Conservation (phyloP, 2,113 vertebrate genomes). For the Ovis aries region DNA sequence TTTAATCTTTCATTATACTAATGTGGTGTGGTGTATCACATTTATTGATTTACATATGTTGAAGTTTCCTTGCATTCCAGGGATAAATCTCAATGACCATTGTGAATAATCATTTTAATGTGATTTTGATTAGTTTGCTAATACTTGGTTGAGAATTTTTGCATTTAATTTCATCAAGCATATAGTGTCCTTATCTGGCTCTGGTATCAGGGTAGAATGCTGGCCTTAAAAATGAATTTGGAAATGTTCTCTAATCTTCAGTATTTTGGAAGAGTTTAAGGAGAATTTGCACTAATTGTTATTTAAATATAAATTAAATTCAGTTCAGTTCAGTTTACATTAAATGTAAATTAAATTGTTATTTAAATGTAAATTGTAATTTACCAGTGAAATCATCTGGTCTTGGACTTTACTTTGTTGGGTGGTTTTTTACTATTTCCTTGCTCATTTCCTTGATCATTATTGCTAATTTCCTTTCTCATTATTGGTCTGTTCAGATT, state of each 20-base stretch:
- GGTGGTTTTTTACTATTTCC: not conserved
- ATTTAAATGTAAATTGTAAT: not conserved
- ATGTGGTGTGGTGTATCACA: not conserved
- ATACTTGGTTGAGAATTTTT: not conserved
- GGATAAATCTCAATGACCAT: not conserved
- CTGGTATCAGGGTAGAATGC: not conserved
- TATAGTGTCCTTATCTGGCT: not conserved
- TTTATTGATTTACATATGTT: not conserved
- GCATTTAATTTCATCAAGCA: not conserved
- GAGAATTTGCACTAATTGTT: not conserved
- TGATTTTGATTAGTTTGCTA: not conserved
- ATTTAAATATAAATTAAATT: not conserved
- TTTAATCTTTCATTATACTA: not conserved
- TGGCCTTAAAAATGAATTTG: not conserved
- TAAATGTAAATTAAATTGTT: not conserved
- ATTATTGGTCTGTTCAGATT: not conserved
- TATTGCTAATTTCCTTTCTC: not conserved
- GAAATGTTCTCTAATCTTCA: not conserved
- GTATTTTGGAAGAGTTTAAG: not conserved
- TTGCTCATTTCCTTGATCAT: not conserved
- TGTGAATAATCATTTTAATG: not conserved
- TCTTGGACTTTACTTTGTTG: not conserved
- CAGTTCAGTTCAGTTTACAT: too few species aligned
- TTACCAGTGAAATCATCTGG: not conserved
- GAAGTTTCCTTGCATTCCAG: not conserved